Evolutionary conservation across 2,888 invertebrate genomes (phyloP), one percentile per base, ranked within the genome.

Genomic region (Hirtodrosophila alboralis): DNA sequence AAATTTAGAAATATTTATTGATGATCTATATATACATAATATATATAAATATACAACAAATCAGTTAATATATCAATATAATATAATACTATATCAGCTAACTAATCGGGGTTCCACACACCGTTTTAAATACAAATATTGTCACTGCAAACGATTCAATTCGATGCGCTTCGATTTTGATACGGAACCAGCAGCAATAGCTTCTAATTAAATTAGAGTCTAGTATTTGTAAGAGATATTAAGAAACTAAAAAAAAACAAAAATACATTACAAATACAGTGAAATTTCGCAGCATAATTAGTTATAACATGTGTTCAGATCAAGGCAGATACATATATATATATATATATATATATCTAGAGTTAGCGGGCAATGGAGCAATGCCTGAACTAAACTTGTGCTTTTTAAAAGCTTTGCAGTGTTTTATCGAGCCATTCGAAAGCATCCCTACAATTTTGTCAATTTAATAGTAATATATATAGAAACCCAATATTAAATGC

Each of bases 371-470:
- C 26, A 30, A 36, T 7, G 26, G n/a, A n/a, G n/a, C n/a, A n/a
- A 33, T 18, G 23, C 21, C 13, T 33, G 28, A 36, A 44, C 21
- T 33, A 26, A 34, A 41, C 41, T 68, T 63, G 38, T 61, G 77
- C 78, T 69, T 78, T 81, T 54, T 47, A 63, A 81, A 78, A 65
- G 70, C 69, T 58, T 75, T 47, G 31, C 30, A 18, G 41, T 47
- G 31, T 40, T 51, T 53, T 47, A 9, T 30, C 23, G 9, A 26
- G n/a, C n/a, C n/a, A 8, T 30, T 34, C 34, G 18, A 31, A 58
- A 57, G 49, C 53, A 66, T 79, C 79, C 79, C 79, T 79, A 79
- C 79, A 83, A 75, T 76, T 79, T 79, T 76, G 79, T 83, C 79
- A 79, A 79, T 79, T 79, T 70, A 61, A 37, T 31, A 47, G 51